Percentiles rank a stretch among this genome's conserved stretches.
phyloP scores from a whole-genome alignment of 2,113 vertebrate species.

The Cettia cetti region DNA sequence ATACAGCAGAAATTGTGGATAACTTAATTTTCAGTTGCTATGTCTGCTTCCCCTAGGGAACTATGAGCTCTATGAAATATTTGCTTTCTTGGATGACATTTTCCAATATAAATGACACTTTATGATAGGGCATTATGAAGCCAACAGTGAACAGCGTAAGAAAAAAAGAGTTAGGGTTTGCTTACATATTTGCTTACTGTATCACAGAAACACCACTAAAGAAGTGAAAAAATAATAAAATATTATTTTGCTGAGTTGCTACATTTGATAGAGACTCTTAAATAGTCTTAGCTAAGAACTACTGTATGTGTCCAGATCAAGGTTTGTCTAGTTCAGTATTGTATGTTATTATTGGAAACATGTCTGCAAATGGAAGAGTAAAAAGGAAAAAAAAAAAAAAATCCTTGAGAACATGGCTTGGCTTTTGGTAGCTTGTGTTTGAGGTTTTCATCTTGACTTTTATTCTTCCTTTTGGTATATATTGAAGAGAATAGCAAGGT shows the following conservation, averaged over 20 bases:
- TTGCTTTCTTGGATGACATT: constrained; percentile 20
- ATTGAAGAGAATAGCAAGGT: neutral
- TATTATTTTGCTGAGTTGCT: neutral
- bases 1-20: neutral
- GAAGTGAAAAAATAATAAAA: neutral
- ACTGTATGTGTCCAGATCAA: neutral
- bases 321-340: neutral
- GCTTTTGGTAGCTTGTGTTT: neutral
- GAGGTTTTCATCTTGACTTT: neutral
- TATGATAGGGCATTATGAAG: neutral
- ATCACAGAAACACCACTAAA: neutral
- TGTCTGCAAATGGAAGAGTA: neutral
- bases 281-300: neutral
- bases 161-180: neutral
- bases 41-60: neutral
- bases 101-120: neutral
- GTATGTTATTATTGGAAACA: neutral
- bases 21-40: neutral
- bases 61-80: neutral
- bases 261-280: neutral
- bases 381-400: neutral
- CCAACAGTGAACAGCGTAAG: neutral
- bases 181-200: neutral
- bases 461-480: neutral
- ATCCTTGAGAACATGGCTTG: neutral